Evolutionary conservation across 2,888 invertebrate species (phyloP).

Genomic region (Tetragonisca angustula): DNA sequence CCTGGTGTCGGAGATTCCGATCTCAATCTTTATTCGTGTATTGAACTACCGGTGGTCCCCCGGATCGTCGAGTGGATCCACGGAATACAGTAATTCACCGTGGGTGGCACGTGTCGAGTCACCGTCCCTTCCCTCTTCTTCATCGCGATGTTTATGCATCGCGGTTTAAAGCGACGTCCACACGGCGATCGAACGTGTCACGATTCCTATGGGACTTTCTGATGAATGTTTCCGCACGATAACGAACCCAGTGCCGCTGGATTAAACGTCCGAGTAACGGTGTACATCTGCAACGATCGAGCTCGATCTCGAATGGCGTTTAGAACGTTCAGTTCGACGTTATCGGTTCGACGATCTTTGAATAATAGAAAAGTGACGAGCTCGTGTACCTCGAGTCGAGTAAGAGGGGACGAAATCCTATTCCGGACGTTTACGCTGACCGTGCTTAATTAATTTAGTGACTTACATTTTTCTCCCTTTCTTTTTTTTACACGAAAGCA

Average conservation of each 20-base stretch:
- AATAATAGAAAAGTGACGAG: neutral
- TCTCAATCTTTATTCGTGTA: conserved; percentile 44
- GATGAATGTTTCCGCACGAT: conserved; percentile 33
- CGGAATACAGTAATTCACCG: conserved; percentile 74
- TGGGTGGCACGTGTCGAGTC: conserved; percentile 74
- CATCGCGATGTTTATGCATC: conserved; percentile 54
- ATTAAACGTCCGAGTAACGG: neutral
- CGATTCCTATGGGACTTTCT: neutral
- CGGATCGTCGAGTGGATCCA: conserved; percentile 49
- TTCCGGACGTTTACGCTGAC: neutral
- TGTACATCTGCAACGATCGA: neutral
- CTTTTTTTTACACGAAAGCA: neutral
- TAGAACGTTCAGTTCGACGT: neutral
- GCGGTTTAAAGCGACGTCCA: conserved; percentile 51
- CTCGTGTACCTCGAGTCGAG: no score
- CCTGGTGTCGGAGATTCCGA: conserved; percentile 52
- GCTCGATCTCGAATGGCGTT: neutral
- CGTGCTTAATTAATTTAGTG: neutral
- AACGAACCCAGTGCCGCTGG: conserved; percentile 16
- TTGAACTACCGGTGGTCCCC: conserved; percentile 56
- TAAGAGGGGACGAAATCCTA: neutral
- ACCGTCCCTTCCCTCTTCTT: conserved; percentile 45
- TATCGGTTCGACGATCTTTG: neutral
- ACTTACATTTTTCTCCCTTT: neutral
- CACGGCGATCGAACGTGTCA: conserved; percentile 39